A percentile compares a stretch with the other conserved stretches of the same genome.
These are phyloP conservation scores for Synanthedon formicaeformis DNA, from an alignment of 2,888 invertebrate genomes.

Conservation along the genomic window DNA sequence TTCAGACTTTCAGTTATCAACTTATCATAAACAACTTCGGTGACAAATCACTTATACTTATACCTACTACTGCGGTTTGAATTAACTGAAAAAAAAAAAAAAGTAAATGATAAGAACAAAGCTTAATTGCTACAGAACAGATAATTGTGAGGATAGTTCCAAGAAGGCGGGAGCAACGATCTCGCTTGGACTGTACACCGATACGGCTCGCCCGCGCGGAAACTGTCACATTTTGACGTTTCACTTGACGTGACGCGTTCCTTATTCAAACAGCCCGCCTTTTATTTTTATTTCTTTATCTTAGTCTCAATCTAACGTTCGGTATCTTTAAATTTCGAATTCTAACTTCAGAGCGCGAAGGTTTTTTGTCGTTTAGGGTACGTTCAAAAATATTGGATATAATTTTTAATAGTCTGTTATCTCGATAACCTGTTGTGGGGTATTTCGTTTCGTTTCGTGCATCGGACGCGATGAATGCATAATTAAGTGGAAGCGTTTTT, in stretches of 20 bases:
- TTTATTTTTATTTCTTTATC: constrained; percentile 62
- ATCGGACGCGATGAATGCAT: constrained; percentile 62
- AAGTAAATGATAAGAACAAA: constrained; percentile 10
- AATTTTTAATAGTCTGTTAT: constrained; percentile 56
- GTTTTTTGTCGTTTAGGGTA: constrained; percentile 30
- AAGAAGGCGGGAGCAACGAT: constrained; percentile 52
- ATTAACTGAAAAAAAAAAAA: constrained; percentile 2
- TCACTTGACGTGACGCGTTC: constrained; percentile 65
- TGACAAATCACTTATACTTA: too few species aligned
- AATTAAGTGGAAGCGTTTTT: constrained; percentile 63
- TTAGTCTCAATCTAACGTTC: constrained; percentile 41
- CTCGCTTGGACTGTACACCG: constrained; percentile 8
- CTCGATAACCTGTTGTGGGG: constrained; percentile 63
- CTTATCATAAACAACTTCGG: too few species aligned
- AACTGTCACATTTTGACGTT: constrained; percentile 69
- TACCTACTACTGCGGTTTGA: too few species aligned
- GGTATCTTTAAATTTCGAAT: constrained; percentile 25
- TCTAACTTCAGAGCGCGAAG: constrained; percentile 35
- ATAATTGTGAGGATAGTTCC: constrained; percentile 41
- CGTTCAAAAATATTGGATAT: constrained; percentile 29
- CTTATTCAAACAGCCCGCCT: constrained; percentile 62
- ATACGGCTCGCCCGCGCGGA: constrained; percentile 54
- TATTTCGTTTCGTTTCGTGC: constrained; percentile 53
- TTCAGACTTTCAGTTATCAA: too few species aligned
- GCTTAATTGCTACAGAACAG: constrained; percentile 20